Evolutionary conservation across 2,797 vertebrate genomes (phyloP).

Genomic region (Dendrocincla tyrannina): DNA sequence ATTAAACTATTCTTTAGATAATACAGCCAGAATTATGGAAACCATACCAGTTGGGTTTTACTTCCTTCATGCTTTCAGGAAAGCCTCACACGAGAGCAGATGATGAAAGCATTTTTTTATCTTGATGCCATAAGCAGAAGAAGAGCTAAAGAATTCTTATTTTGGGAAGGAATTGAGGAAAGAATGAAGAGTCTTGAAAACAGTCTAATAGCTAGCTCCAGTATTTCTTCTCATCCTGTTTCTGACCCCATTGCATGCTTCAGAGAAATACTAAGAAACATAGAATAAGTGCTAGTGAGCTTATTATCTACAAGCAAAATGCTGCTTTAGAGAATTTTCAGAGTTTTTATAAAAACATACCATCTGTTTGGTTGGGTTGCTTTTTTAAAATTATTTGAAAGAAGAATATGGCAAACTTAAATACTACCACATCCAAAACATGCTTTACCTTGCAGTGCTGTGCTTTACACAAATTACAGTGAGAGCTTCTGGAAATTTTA

Average conservation of each 20-base stretch:
- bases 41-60: background rate
- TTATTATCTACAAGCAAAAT: background rate
- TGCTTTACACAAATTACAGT: background rate
- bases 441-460: background rate
- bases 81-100: background rate
- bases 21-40: background rate
- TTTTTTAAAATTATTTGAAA: background rate
- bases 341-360: background rate
- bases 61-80: background rate
- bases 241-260: background rate
- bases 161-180: background rate
- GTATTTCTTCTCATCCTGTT: background rate
- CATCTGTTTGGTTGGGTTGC: background rate
- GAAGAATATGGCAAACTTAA: background rate
- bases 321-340: background rate
- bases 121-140: background rate
- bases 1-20: background rate
- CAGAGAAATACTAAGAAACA: background rate
- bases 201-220: background rate
- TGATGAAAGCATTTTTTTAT: background rate
- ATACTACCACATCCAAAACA: fast-evolving
- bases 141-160: background rate
- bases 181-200: background rate
- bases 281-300: background rate
- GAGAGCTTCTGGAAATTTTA: background rate